A percentile compares a stretch with the other conserved stretches of the same genome.
These are phyloP conservation scores for Leptopilina clavipes DNA, from an alignment of 1,140 invertebrate species.

Conservation along the genomic window DNA sequence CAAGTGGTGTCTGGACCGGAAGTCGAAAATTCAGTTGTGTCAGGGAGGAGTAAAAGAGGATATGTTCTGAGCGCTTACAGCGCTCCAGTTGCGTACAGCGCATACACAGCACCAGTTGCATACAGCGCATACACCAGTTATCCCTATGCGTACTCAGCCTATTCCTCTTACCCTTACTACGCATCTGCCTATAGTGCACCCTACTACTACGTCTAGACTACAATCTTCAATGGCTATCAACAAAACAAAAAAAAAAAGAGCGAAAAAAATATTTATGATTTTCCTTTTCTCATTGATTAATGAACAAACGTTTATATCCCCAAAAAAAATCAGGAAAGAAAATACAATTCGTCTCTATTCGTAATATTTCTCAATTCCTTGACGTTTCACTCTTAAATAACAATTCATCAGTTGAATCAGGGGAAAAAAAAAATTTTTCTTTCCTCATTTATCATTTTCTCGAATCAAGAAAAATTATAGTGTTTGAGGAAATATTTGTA, in stretches of 20 bases:
- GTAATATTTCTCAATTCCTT: too few relatives aligned
- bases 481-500: too few relatives aligned
- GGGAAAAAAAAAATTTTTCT: too few relatives aligned
- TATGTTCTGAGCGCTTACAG: slow-evolving; percentile 61
- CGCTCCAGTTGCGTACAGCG: slow-evolving; percentile 60
- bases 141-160: slow-evolving; percentile 61
- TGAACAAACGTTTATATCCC: neutral
- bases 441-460: too few relatives aligned
- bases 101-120: slow-evolving; percentile 57
- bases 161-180: slow-evolving; percentile 65
- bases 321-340: neutral
- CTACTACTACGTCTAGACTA: slow-evolving; percentile 57
- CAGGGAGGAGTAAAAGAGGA: slow-evolving; percentile 59
- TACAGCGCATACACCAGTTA: slow-evolving; percentile 60
- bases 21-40: slow-evolving; percentile 36
- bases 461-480: too few relatives aligned
- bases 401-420: too few relatives aligned
- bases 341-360: neutral
- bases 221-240: neutral
- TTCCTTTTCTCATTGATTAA: slow-evolving; percentile 11
- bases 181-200: slow-evolving; percentile 57
- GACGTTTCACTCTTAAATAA: too few relatives aligned
- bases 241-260: neutral
- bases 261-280: neutral
- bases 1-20: slow-evolving; percentile 40